Conservation (phyloP, 2,888 invertebrate genomes). For the Amphipoea lucens region DNA sequence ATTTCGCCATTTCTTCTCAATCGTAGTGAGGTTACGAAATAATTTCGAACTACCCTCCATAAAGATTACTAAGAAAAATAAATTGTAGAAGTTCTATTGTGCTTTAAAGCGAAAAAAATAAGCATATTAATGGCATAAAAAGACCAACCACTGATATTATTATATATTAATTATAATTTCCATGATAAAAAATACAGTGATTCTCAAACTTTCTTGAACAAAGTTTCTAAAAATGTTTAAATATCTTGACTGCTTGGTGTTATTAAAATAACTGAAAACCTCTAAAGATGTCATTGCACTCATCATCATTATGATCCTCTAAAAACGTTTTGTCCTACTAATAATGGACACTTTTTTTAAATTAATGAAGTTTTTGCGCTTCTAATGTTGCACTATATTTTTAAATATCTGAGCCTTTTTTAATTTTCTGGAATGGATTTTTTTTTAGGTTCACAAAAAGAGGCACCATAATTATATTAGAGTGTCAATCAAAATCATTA, state of each 20-base stretch:
- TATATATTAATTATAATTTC: constrained; percentile 26
- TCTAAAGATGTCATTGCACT: neutral
- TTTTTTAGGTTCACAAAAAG: neutral
- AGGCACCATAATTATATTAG: neutral
- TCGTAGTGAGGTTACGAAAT: neutral
- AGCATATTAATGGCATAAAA: constrained; percentile 18
- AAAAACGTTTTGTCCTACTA: neutral
- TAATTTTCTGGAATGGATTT: neutral
- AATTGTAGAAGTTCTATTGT: neutral
- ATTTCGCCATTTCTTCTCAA: neutral
- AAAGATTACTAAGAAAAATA: neutral
- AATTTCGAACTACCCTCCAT: neutral
- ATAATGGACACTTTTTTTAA: neutral
- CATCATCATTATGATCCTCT: neutral
- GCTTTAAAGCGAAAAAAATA: neutral
- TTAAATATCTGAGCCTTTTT: neutral
- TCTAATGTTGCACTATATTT: neutral
- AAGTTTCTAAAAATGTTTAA: neutral
- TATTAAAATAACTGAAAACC: neutral
- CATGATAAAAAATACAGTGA: constrained; percentile 21
- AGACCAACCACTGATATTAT: constrained; percentile 24
- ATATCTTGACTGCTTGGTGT: neutral
- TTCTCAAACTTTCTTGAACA: constrained; percentile 3
- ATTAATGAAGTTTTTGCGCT: neutral
- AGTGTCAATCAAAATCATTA: neutral